Percentiles rank a stretch among this genome's conserved stretches.
Conservation (phyloP, 2,113 vertebrate species). For the Thinocorus orbignyianus region DNA sequence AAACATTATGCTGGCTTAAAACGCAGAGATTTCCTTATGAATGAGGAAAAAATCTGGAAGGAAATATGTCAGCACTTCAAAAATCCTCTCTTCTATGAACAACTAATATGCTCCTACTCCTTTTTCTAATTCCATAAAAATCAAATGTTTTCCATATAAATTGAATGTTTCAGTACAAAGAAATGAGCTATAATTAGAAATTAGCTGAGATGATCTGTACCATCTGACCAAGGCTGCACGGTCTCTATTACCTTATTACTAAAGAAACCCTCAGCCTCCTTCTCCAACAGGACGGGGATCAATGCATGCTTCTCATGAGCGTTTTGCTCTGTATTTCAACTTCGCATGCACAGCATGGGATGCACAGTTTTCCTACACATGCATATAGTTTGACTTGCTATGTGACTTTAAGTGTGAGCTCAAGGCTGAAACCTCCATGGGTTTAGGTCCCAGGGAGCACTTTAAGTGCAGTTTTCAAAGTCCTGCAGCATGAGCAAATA, state of each 20-base stretch:
- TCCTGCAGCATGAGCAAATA: neutral
- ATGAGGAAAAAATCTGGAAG: neutral
- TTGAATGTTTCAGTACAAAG: neutral
- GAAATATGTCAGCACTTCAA: neutral
- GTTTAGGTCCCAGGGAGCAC: neutral
- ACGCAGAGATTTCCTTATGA: neutral
- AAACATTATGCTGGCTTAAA: neutral
- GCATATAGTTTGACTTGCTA: neutral
- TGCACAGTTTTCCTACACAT: neutral
- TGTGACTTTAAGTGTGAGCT: fast-evolving
- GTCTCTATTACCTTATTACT: neutral
- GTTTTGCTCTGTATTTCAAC: neutral
- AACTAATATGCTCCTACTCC: neutral
- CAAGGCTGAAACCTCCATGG: neutral
- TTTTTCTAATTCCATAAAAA: neutral
- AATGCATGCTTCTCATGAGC: neutral
- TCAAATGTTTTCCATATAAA: neutral
- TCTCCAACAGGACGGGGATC: neutral
- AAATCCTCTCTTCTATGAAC: neutral
- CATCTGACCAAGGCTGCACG: neutral
- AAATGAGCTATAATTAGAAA: neutral
- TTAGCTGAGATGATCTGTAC: neutral
- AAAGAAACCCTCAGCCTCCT: neutral
- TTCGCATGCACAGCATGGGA: fast-evolving
- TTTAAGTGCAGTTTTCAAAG: neutral